These are phyloP conservation scores for Tachina lurida DNA, from an alignment of 2,888 invertebrate genomes.

Conservation along the genomic window DNA sequence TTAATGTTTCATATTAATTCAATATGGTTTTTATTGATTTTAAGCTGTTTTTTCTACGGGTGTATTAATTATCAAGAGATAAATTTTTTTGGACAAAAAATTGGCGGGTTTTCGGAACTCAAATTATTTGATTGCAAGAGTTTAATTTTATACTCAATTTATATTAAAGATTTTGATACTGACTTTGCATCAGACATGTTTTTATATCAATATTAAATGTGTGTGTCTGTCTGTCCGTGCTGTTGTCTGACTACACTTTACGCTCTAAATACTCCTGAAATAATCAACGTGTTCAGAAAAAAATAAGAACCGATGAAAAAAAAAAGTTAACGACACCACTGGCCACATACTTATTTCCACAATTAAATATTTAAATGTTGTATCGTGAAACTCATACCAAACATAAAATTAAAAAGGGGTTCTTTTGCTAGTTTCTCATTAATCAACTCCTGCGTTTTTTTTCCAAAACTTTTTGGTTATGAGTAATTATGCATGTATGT, in stretches of 20 bases:
- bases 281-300: slow-evolving; percentile 78
- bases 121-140: slow-evolving; percentile 5
- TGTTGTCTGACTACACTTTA: slow-evolving; percentile 76
- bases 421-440: slow-evolving; percentile 38
- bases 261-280: slow-evolving; percentile 82
- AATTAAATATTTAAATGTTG: slow-evolving; percentile 56
- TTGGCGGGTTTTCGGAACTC: background rate
- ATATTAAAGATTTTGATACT: background rate
- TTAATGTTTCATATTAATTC: no score
- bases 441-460: slow-evolving; percentile 26
- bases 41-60: no score
- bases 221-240: slow-evolving; percentile 7
- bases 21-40: no score
- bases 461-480: background rate
- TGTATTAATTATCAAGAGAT: no score
- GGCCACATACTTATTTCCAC: slow-evolving; percentile 14
- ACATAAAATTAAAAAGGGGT: slow-evolving; percentile 33
- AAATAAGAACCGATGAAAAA: slow-evolving; percentile 37
- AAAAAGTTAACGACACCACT: slow-evolving; percentile 38
- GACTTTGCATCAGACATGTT: slow-evolving; percentile 27
- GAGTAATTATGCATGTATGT: background rate
- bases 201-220: slow-evolving; percentile 31
- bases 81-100: background rate
- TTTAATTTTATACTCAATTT: slow-evolving; percentile 42
- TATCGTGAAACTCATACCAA: slow-evolving; percentile 37